phyloP scores from a whole-genome alignment of 2,888 invertebrate species.

The Heliconius sara region DNA sequence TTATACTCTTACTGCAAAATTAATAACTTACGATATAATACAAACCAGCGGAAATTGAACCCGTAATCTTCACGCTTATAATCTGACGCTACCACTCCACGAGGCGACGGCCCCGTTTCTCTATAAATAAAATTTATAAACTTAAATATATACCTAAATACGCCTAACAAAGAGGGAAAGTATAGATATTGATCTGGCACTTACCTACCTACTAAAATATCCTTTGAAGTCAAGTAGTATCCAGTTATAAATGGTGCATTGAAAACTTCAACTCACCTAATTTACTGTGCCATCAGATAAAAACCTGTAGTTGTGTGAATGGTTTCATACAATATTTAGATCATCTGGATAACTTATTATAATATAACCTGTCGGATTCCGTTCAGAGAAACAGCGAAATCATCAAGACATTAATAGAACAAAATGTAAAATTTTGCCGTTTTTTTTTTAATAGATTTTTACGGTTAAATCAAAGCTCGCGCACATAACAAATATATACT shows the following conservation, averaged over 20 bases:
- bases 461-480: no score
- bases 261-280: slow-evolving; percentile 36
- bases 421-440: no score
- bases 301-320: slow-evolving; percentile 41
- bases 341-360: neutral
- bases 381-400: neutral
- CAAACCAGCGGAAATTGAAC: no score
- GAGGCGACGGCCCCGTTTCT: neutral
- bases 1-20: no score
- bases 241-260: slow-evolving; percentile 43
- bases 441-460: no score
- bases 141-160: slow-evolving; percentile 14
- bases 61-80: neutral
- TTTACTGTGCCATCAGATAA: slow-evolving; percentile 47
- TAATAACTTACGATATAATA: no score
- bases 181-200: slow-evolving; percentile 29
- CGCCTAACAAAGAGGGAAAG: slow-evolving; percentile 30
- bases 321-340: slow-evolving; percentile 12
- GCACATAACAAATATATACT: no score
- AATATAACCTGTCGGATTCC: neutral
- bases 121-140: slow-evolving; percentile 12
- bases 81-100: no score
- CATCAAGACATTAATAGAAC: neutral
- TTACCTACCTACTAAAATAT: slow-evolving; percentile 21
- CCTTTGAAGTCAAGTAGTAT: slow-evolving; percentile 29